phyloP scores from a whole-genome alignment of 2,888 invertebrate species.

The Stramonita haemastoma region DNA sequence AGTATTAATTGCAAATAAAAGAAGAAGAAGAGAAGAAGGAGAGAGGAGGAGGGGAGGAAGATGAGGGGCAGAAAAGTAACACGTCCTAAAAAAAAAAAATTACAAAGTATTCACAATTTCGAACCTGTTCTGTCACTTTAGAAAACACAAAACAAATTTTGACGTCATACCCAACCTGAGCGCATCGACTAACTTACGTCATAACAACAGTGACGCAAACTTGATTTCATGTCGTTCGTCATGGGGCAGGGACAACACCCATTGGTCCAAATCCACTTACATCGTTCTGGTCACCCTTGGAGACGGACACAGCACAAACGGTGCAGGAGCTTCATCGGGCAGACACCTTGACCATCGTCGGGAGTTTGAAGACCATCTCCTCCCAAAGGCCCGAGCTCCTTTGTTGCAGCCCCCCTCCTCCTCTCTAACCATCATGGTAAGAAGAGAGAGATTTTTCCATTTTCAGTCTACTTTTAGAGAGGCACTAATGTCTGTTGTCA shows the following conservation, averaged over 20 bases:
- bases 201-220: neutral
- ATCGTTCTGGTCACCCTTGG: neutral
- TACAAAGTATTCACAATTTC: neutral
- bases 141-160: neutral
- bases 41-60: no score
- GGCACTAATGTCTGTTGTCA: neutral
- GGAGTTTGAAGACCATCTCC: constrained; percentile 25
- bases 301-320: neutral
- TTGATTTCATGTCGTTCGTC: neutral
- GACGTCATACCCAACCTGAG: neutral
- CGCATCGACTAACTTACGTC: neutral
- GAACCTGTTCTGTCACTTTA: neutral
- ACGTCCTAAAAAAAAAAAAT: neutral
- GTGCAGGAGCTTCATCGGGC: neutral
- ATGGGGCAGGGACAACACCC: neutral
- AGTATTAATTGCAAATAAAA: no score
- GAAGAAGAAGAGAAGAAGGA: no score
- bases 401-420: neutral
- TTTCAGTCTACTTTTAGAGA: neutral
- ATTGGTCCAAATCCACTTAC: neutral
- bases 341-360: neutral
- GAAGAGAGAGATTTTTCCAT: neutral
- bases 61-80: neutral
- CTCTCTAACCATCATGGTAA: neutral
- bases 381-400: neutral